Percentiles rank a stretch among this genome's conserved stretches.
These are phyloP conservation scores for Ceuthmochares aereus DNA, from an alignment of 2,113 vertebrate species.

Conservation along the genomic window DNA sequence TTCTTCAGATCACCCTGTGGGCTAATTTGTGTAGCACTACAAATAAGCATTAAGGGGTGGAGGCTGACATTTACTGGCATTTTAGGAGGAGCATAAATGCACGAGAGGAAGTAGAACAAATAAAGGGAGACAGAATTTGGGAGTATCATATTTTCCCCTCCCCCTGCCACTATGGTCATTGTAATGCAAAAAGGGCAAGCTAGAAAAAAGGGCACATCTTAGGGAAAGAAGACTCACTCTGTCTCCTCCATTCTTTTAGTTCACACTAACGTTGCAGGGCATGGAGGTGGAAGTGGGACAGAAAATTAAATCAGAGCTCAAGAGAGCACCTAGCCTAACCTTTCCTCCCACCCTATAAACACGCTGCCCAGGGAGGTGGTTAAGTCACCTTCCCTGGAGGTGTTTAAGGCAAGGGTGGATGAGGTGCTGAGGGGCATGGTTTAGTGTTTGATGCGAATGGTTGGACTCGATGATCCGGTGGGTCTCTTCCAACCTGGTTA, in stretches of 20 bases:
- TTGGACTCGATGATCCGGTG: too few species aligned
- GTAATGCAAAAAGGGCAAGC: background rate
- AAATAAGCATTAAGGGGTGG: background rate
- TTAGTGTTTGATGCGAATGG: too few species aligned
- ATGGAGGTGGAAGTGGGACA: background rate
- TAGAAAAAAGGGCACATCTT: background rate
- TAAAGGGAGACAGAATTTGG: background rate
- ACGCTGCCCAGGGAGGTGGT: too few species aligned
- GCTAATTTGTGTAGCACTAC: background rate
- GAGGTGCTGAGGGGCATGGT: too few species aligned
- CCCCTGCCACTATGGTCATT: background rate
- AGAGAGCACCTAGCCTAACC: background rate
- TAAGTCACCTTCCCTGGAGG: too few species aligned
- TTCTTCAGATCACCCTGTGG: background rate
- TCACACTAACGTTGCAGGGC: background rate
- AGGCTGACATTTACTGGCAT: background rate
- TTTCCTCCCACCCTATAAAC: background rate
- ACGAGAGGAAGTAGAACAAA: background rate
- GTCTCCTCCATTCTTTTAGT: background rate
- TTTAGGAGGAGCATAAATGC: background rate
- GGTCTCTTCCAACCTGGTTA: too few species aligned
- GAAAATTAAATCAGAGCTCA: background rate
- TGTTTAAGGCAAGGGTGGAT: too few species aligned
- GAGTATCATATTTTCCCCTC: rapidly evolving
- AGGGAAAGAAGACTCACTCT: background rate